Evolutionary conservation across 2,888 invertebrate species (phyloP), one percentile per base, ranked within the genome.

Genomic region (Harmothoe impar): DNA sequence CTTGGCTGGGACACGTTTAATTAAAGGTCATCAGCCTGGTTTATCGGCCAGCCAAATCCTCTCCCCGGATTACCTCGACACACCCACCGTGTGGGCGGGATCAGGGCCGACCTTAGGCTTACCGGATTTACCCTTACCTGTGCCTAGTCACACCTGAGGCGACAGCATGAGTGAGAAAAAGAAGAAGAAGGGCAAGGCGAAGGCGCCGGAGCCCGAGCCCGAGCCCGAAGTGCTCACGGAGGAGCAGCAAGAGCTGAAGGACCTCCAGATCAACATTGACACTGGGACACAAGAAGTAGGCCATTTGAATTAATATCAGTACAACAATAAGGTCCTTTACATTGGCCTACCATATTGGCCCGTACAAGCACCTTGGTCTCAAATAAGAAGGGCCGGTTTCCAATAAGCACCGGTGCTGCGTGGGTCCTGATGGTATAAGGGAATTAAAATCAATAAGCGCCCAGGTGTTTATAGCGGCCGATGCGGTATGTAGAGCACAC

Each of bases 231-330:
- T 31, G 7, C 86, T 86, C 5, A 86, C 86, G 25, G 86, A 86
- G 25, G 86, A 86, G 86, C 86, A 86, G 31, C 86, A 86, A 29
- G 86, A 86, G 29, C 54, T 31, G 12, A 52, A 52, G 0, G 86
- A 86, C 31, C 52, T 86, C 20, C 86, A 86, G 56, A 86, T 86
- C 0, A 25, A 86, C 15, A 25, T 86, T 25, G 86, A 86, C 52
- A 54, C 25, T 3, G 54, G 54, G 0, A 54, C 86, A 7, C 86
- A 86, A 86, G 86, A 86, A 52, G 86, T 86, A 86, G 86, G 86
- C 54, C 0, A 7, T 43, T 51, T 29, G 15, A 62, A 62, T 62
- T n/a, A 62, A 62, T 62, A 1, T 62, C 3, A 20, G 62, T 62
- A 62, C 3, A 20, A 62, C 62, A 62, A 52, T 52, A n/a, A n/a